Percentiles rank a stretch among this genome's conserved stretches.
Conservation (phyloP, 2,113 vertebrate species). For the Silurus meridionalis region DNA sequence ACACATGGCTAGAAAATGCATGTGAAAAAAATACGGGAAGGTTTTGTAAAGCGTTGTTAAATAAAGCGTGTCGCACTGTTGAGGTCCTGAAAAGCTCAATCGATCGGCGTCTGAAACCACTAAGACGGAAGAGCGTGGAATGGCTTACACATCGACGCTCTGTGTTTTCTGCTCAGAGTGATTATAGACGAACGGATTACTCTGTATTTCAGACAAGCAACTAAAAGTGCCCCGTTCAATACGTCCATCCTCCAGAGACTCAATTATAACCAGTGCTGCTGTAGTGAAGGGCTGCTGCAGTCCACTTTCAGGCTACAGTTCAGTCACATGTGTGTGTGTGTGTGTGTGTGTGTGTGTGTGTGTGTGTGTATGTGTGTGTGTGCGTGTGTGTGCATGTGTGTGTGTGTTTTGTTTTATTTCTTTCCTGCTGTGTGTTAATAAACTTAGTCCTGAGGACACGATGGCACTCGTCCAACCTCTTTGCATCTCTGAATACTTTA, state of each 20-base stretch:
- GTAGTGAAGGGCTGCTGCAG: not conserved
- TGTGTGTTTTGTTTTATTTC: not conserved
- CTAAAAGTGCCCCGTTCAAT: constrained; percentile 4
- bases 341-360: not conserved
- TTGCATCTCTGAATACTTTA: constrained; percentile 23
- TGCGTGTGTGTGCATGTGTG: not conserved
- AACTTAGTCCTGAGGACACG: constrained; percentile 11
- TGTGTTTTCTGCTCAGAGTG: not conserved
- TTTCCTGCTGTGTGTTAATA: constrained; percentile 12
- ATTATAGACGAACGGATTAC: not conserved
- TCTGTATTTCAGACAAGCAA: not conserved
- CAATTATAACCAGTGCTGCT: not conserved
- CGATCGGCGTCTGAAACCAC: not conserved
- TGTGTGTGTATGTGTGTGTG: too few relatives aligned
- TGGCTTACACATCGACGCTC: not conserved
- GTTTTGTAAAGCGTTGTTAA: not conserved
- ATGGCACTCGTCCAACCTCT: not conserved
- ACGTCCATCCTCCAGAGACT: not conserved
- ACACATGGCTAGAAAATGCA: too few relatives aligned
- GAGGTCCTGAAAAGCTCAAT: not conserved
- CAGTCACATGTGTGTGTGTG: not conserved
- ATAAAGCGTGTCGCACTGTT: not conserved
- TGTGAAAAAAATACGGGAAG: too few relatives aligned
- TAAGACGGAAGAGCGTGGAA: not conserved
- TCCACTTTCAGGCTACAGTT: constrained; percentile 1